Evolutionary conservation across 2,797 vertebrate genomes (phyloP), one percentile per base, ranked within the genome.

Genomic region (Chiroxiphia lanceolata): DNA sequence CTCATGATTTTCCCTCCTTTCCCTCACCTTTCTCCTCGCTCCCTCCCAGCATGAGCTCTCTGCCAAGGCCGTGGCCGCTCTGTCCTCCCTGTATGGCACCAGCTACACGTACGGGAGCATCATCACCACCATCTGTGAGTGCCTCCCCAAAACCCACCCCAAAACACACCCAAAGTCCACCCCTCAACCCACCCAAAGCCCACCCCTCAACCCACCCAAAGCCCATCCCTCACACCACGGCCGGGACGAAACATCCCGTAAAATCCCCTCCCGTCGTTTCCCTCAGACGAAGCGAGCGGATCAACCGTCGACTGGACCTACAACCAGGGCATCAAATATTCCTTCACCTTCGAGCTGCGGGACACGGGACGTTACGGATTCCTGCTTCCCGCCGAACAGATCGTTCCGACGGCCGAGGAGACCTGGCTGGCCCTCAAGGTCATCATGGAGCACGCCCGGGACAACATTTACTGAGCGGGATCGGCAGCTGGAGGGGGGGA

Each of bases 341-440:
- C 99, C 42, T 99, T 98, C 96, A 98, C 98, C 80, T 99, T 99
- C 3, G 99, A 99, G 98, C 98, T 99, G 94, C 97, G 99, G 81
- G 99, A 99, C 95, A 99, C 98, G 0, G 99, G 99, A 16, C 82
- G 70, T 11, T 98, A 98, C 0, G 99, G 99, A 1, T 99, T 99
- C 98, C n/a, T 99, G 44, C 98, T 99, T 59, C 99, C 99, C 0
- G 98, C 99, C 96, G 98, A 72, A 4, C 98, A 99, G 98, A 99
- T 99, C 94, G 4, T 99, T 25, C 99, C 99, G 4, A 99, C 99
- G 0, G 99, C 99, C 17, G 2, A 93, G 95, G 99, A 99, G 98
- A 99, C 99, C 0, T 99, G 99, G 99, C 95, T 98, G 97, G 99
- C 97, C 0, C 96, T 99, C 88, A 98, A 96, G 97, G 91, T 97